phyloP scores from a whole-genome alignment of 1,140 invertebrate genomes.

The Galendromus occidentalis region DNA sequence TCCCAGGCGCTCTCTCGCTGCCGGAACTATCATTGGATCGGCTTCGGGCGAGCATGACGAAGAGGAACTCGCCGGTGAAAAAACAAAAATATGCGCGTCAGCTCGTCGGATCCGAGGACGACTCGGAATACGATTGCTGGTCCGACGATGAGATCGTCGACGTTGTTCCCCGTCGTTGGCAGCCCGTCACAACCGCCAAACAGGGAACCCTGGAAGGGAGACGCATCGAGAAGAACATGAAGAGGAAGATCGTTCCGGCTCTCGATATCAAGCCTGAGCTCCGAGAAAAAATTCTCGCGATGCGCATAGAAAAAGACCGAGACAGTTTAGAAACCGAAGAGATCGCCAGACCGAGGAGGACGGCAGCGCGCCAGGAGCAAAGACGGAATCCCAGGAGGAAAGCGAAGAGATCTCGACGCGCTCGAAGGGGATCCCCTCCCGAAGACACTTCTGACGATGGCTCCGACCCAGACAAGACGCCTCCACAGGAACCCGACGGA shows the following conservation, averaged over 20 bases:
- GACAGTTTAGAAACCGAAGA: neutral
- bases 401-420: neutral
- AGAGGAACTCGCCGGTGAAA: neutral
- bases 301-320: neutral
- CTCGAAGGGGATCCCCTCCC: neutral
- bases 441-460: neutral
- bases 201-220: neutral
- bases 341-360: neutral
- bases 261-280: neutral
- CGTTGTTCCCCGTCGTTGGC: neutral
- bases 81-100: neutral
- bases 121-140: constrained; percentile 6
- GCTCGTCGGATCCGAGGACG: neutral
- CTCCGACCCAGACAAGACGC: neutral
- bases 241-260: neutral
- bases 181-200: neutral
- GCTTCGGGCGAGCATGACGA: neutral
- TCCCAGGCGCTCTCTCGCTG: neutral
- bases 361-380: neutral
- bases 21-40: neutral
- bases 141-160: neutral
- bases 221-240: neutral
- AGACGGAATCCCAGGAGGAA: neutral
- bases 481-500: neutral
- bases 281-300: neutral